phyloP scores from a whole-genome alignment of 2,113 vertebrate species.

The Oncorhynchus kisutch region DNA sequence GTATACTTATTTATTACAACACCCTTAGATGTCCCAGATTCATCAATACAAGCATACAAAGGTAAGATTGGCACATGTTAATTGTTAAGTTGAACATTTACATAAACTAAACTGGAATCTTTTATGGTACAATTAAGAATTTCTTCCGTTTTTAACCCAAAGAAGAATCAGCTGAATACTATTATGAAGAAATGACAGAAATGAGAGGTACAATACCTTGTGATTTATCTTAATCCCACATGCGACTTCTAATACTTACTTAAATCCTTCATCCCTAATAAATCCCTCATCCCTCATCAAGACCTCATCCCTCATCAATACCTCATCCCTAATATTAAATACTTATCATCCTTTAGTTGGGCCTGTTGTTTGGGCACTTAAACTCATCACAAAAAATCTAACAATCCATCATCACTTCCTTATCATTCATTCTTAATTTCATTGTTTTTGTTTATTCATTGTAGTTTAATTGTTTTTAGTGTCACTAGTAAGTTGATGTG shows the following conservation, averaged over 20 bases:
- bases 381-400: constrained; percentile 19
- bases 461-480: constrained; percentile 7
- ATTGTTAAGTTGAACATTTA: not conserved
- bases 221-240: not conserved
- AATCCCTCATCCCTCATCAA: constrained; percentile 13
- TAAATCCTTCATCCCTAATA: not conserved
- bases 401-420: not conserved
- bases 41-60: constrained; percentile 72
- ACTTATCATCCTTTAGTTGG: too few relatives aligned
- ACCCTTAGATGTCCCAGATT: constrained; percentile 81
- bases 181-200: constrained; percentile 55
- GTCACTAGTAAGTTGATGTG: not conserved
- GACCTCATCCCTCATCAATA: not conserved
- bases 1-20: constrained; percentile 24
- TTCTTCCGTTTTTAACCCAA: constrained; percentile 24
- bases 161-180: constrained; percentile 58
- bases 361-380: not conserved
- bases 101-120: not conserved
- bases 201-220: constrained; percentile 57
- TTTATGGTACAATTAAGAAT: not conserved
- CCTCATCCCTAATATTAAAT: constrained; percentile 12
- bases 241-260: not conserved
- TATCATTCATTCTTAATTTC: not conserved
- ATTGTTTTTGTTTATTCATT: not conserved
- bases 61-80: constrained; percentile 62